Evolutionary conservation across 2,113 vertebrate genomes (phyloP).

Genomic region (Colius striatus): DNA sequence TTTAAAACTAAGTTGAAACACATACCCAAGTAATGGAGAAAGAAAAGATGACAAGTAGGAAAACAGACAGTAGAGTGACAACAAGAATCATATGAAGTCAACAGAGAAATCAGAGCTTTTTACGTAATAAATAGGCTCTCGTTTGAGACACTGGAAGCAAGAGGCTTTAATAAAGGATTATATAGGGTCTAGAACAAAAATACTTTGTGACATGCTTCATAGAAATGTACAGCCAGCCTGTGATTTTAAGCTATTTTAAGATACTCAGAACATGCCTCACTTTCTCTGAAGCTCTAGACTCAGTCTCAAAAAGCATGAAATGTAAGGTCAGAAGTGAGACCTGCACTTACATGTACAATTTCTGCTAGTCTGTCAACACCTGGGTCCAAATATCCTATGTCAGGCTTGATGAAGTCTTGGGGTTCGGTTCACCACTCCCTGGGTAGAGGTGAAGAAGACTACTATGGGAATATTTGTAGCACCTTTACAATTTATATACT

Average conservation of each 20-base stretch:
- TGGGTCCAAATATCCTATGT: background rate
- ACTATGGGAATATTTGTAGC: background rate
- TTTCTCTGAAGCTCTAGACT: background rate
- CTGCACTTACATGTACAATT: background rate
- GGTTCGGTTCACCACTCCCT: background rate
- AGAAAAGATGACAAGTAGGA: slow-evolving; percentile 23
- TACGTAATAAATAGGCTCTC: background rate
- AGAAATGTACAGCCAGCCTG: background rate
- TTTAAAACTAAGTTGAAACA: slow-evolving; percentile 46
- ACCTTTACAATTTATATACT: background rate
- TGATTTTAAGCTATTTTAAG: background rate
- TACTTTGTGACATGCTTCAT: background rate
- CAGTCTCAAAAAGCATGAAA: background rate
- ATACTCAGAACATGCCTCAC: background rate
- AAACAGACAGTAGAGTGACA: background rate
- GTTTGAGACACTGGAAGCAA: background rate
- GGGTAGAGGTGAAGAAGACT: background rate
- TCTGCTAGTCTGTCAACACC: background rate
- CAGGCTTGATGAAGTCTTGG: background rate
- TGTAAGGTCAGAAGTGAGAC: background rate
- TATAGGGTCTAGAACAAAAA: background rate
- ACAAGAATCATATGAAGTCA: background rate
- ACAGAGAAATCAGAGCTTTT: background rate
- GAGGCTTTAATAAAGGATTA: background rate
- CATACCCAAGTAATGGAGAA: background rate